Evolutionary conservation across 1,140 invertebrate genomes (phyloP).

Genomic region (Anoplolepis gracilipes): DNA sequence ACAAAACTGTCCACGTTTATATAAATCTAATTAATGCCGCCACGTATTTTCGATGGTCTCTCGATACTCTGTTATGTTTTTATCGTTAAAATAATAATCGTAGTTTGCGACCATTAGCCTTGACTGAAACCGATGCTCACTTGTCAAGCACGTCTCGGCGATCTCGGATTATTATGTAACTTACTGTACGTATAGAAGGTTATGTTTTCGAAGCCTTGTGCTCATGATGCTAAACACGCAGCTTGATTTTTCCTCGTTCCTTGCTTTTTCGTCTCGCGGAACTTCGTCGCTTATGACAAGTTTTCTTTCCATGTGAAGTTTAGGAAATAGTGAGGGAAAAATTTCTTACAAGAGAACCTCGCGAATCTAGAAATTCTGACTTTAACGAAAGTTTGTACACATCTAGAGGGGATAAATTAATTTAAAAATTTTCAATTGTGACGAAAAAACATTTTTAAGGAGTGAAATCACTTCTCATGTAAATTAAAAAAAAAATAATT

Average conservation of each 20-base stretch:
- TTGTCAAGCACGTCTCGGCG: constrained; percentile 63
- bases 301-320: too few species aligned
- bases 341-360: too few species aligned
- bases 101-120: constrained; percentile 33
- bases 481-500: too few species aligned
- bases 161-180: constrained; percentile 81
- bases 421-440: too few species aligned
- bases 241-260: constrained; percentile 12
- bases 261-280: background rate
- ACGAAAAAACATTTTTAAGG: too few species aligned
- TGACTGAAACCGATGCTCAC: constrained; percentile 55
- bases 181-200: constrained; percentile 75
- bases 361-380: too few species aligned
- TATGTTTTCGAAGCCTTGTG: constrained; percentile 79
- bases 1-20: constrained; percentile 68
- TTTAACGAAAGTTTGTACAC: too few species aligned
- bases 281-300: too few species aligned
- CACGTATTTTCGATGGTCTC: constrained; percentile 61
- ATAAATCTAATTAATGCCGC: constrained; percentile 66
- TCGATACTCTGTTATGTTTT: constrained; percentile 3
- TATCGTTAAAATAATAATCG: constrained; percentile 6
- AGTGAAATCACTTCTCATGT: too few species aligned
- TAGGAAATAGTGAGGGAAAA: too few species aligned
- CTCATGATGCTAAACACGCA: constrained; percentile 70
- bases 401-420: too few species aligned